Conservation (phyloP, 1,140 invertebrate genomes). For the Choristoneura fumiferana region DNA sequence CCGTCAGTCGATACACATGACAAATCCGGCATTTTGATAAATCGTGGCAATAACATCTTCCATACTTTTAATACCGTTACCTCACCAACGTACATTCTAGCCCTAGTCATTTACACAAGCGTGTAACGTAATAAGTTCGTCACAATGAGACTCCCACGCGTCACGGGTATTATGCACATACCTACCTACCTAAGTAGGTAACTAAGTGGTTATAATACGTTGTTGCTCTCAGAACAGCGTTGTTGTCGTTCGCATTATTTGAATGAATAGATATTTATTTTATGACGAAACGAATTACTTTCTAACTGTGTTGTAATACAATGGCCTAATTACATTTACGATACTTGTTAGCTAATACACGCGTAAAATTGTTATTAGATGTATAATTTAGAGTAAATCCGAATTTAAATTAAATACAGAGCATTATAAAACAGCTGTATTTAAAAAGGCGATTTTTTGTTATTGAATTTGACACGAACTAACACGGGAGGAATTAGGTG, state of each 20-base stretch:
- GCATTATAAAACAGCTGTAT: no score
- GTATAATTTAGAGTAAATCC: no score
- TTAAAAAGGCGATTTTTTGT: no score
- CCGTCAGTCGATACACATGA: no score
- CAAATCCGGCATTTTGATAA: no score
- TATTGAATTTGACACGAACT: no score
- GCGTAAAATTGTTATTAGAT: slow-evolving; percentile 28
- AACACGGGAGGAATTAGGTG: no score
- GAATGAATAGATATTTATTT: slow-evolving; percentile 42
- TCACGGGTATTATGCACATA: slow-evolving; percentile 37
- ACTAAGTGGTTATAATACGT: no score
- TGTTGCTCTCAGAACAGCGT: slow-evolving; percentile 30
- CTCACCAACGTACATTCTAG: background rate
- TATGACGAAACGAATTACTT: slow-evolving; percentile 51
- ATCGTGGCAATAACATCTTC: no score
- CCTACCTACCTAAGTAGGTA: slow-evolving; percentile 32
- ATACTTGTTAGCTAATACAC: slow-evolving; percentile 29
- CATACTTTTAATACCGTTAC: no score
- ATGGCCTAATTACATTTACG: slow-evolving; percentile 41
- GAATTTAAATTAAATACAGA: no score
- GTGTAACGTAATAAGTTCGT: slow-evolving; percentile 17
- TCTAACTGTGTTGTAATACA: slow-evolving; percentile 41
- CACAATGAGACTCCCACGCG: slow-evolving; percentile 55
- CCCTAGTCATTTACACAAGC: background rate
- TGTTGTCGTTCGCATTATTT: slow-evolving; percentile 52